phyloP scores from a whole-genome alignment of 2,797 vertebrate species.

The Siniperca scherzeri region DNA sequence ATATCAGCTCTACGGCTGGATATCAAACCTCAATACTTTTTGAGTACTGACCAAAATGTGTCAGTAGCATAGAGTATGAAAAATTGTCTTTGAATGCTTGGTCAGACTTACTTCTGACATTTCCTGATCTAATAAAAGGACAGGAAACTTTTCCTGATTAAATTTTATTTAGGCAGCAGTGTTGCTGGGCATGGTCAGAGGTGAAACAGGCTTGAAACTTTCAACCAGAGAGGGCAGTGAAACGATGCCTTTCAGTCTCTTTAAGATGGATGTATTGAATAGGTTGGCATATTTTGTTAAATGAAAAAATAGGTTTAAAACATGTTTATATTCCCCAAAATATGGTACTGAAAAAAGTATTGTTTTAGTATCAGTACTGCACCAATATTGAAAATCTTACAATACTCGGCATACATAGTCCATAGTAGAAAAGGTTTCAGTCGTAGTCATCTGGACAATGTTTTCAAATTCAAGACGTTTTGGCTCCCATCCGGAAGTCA shows the following conservation, averaged over 20 bases:
- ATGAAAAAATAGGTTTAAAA: not conserved
- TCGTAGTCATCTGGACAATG: no score
- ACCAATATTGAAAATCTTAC: not conserved
- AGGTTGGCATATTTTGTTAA: not conserved
- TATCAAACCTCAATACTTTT: not conserved
- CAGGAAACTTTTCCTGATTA: not conserved
- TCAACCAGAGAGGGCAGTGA: no score
- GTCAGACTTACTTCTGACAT: not conserved
- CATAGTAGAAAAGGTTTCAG: no score
- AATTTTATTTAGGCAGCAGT: not conserved
- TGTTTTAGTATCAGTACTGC: not conserved
- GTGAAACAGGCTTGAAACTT: no score
- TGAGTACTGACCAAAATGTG: not conserved
- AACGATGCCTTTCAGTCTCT: not conserved
- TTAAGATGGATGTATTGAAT: not conserved
- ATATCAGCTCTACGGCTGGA: not conserved
- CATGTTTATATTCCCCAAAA: not conserved
- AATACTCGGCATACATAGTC: not conserved
- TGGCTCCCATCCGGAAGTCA: no score
- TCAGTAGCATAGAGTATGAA: not conserved
- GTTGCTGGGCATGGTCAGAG: no score
- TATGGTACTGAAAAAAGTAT: not conserved
- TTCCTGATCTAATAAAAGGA: not conserved
- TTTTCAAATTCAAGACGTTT: no score
- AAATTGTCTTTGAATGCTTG: not conserved